These are phyloP conservation scores for Microtus oregoni DNA, from an alignment of 2,113 vertebrate species.

Conservation along the genomic window DNA sequence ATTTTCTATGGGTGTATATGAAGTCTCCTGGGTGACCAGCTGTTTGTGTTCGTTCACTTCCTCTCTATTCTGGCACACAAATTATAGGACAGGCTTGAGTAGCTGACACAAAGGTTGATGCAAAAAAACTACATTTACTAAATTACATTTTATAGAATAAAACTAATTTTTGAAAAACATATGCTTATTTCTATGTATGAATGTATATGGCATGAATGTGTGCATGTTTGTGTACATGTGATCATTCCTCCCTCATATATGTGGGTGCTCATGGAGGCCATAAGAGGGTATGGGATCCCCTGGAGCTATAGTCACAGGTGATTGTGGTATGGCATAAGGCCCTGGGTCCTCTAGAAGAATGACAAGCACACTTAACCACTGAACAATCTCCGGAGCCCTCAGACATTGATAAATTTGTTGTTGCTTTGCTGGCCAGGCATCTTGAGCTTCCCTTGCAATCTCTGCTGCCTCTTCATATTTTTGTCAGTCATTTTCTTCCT, in stretches of 20 bases:
- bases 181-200: not conserved
- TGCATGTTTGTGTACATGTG: not conserved
- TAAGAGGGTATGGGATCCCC: no score
- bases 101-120: not conserved
- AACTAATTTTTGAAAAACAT: not conserved
- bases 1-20: not conserved
- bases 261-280: not conserved
- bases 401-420: not conserved
- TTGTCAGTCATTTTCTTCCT: not conserved
- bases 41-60: not conserved
- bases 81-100: not conserved
- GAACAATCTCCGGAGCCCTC: not conserved
- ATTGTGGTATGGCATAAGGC: not conserved
- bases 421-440: not conserved
- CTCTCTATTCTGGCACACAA: not conserved
- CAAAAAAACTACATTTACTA: not conserved
- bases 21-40: not conserved
- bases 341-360: not conserved
- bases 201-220: not conserved
- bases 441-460: not conserved
- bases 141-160: not conserved
- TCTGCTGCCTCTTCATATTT: rapidly evolving
- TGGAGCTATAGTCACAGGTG: not conserved
- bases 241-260: not conserved
- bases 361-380: no score